Base-by-base conservation (phyloP, 2,113 vertebrate genomes). In the Sceloporus undulatus region DNA sequence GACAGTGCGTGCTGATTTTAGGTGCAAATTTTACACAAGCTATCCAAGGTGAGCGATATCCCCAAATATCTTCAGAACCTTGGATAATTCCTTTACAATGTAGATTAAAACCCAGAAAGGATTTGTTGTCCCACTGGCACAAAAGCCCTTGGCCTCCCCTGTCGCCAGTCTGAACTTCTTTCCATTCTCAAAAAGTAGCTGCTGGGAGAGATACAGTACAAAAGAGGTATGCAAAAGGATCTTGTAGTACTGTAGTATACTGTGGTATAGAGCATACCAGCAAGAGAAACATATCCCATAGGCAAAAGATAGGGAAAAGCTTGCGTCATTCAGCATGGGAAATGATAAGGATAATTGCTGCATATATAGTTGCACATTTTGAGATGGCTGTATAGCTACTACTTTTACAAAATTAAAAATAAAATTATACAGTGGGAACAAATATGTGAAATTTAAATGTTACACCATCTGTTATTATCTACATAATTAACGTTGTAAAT, bases 391-490 rank as follows among this genome's bases (percentile, higher is more conserved):
- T 85, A 85, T 80, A 27, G 7, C 56, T 68, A 62, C 3, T 19
- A 14, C 23, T 48, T 82, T 38, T 66, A 14, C 38, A 54, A 76
- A 29, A 40, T 34, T n/a, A 73, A 18, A 38, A 70, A 71, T 54
- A 38, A 79, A 76, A 79, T 38, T 54, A 77, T 19, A 68, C 59
- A 54, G 5, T 21, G 59, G 68, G 84, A n/a, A 86, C 59, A 38
- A 76, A 77, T n/a, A 73, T 89, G 88, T 56, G 79, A 86, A 85
- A 75, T 79, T 9, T 85, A 79, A 80, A 89, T 68, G 88, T 82
- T 89, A 82, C 42, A 77, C 84, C 88, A 89, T 83, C 87, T 88
- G 87, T 83, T 40, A 88, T 52, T 68, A 77, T 83, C 87, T 83
- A 68, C 62, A 83, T 83, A 77, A 76, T 42, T 82, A 81, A 89